Percentiles rank a stretch among this genome's conserved stretches.
These are phyloP conservation scores for Rhinoderma darwinii DNA, from an alignment of 2,113 vertebrate species.

Conservation along the genomic window DNA sequence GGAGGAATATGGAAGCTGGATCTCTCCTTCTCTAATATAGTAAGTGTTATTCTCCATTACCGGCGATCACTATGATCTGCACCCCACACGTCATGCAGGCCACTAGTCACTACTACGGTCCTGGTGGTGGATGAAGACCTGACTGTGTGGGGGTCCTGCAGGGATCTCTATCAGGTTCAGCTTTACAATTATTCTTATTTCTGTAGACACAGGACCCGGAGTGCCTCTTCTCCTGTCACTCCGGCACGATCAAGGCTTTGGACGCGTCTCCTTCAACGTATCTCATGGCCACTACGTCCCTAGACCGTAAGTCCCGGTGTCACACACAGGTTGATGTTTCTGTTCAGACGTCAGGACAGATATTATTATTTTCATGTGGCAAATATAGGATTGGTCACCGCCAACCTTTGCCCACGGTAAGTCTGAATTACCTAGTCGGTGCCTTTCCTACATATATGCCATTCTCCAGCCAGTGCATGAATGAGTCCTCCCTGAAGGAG, in stretches of 20 bases:
- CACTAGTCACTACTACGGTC: too few relatives aligned
- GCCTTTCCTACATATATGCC: too few relatives aligned
- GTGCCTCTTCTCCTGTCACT: conserved; percentile 85
- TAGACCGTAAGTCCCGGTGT: conserved; percentile 79
- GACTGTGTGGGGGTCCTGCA: too few relatives aligned
- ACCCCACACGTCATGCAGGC: too few relatives aligned
- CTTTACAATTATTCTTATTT: conserved; percentile 13
- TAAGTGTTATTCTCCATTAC: conserved; percentile 66
- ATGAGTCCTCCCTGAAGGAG: too few relatives aligned
- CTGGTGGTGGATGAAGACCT: background rate
- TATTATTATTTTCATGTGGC: too few relatives aligned
- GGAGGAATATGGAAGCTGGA: conserved; percentile 95
- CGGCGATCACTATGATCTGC: background rate
- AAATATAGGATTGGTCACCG: too few relatives aligned
- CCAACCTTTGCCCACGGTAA: too few relatives aligned
- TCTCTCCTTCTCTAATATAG: conserved; percentile 88
- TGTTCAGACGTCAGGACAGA: too few relatives aligned
- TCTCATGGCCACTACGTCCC: conserved; percentile 86
- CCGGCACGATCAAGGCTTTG: conserved; percentile 80
- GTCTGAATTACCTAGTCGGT: too few relatives aligned
- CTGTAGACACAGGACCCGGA: conserved; percentile 84
- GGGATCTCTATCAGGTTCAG: too few relatives aligned
- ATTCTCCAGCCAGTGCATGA: too few relatives aligned
- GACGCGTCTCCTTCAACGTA: conserved; percentile 82
- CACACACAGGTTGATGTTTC: background rate